Conservation (phyloP, 2,888 invertebrate genomes). For the Anaspis maculata region DNA sequence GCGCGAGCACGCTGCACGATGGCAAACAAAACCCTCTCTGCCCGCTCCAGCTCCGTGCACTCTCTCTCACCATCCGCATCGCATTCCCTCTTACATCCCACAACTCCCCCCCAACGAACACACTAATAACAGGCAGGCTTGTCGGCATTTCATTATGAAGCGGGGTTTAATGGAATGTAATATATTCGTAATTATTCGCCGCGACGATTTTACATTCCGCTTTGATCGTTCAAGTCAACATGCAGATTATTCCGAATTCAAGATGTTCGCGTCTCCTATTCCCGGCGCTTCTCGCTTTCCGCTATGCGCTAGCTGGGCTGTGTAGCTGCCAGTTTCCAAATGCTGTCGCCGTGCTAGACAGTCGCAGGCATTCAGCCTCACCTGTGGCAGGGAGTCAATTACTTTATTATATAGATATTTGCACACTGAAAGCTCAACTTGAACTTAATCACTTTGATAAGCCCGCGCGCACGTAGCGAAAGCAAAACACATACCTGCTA, state of each 20-base stretch:
- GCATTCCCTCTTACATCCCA: no score
- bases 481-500: no score
- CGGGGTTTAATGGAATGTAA: conserved; percentile 27
- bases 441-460: conserved; percentile 6
- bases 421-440: conserved; percentile 1
- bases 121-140: conserved; percentile 21
- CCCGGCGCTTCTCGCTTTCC: background rate
- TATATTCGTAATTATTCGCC: conserved; percentile 28
- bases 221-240: conserved; percentile 25
- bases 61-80: no score
- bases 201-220: conserved; percentile 21
- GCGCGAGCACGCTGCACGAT: no score
- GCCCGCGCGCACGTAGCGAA: background rate
- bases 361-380: conserved; percentile 16
- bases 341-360: no score
- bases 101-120: no score
- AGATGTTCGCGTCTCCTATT: conserved; percentile 9
- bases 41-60: no score
- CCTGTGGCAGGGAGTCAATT: conserved; percentile 18
- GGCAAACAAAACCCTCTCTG: no score
- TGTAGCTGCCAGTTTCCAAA: no score
- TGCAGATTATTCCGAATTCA: conserved; percentile 17
- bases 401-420: conserved; percentile 9
- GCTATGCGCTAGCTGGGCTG: no score
- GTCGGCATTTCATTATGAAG: conserved; percentile 24